Percentiles rank a stretch among this genome's conserved stretches.
Conservation (phyloP, 2,888 invertebrate species). For the Hemicrepidius hirtus region DNA sequence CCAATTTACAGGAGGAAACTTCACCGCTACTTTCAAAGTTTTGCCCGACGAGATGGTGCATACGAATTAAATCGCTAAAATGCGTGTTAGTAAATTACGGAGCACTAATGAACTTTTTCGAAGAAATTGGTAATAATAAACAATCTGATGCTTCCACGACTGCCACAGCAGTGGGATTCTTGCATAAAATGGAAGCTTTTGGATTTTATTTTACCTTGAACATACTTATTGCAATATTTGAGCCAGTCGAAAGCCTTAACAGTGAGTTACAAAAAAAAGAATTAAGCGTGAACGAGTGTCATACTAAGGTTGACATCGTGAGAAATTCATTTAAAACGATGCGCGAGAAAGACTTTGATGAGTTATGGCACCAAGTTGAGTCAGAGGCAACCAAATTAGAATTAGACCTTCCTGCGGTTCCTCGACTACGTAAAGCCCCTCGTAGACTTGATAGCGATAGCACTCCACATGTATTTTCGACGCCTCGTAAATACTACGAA, state of each 20-base stretch:
- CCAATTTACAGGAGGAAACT: not conserved
- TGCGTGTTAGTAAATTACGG: not conserved
- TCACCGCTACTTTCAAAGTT: not conserved
- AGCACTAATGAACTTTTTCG: not conserved
- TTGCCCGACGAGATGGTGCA: conserved; percentile 1
- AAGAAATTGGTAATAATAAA: not conserved
- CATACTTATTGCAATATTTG: not conserved
- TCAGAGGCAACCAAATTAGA: not conserved
- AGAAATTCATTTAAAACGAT: not conserved
- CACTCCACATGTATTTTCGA: not conserved
- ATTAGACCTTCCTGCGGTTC: not conserved
- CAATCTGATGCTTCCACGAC: not conserved
- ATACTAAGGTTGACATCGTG: not conserved
- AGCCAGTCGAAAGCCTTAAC: not conserved
- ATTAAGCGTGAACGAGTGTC: not conserved
- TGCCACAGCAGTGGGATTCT: not conserved
- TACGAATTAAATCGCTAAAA: conserved; percentile 1
- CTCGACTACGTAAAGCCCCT: not conserved
- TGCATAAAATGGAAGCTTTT: not conserved
- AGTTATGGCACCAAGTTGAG: not conserved
- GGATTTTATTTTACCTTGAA: not conserved
- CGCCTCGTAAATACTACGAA: not conserved
- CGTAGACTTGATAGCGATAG: not conserved
- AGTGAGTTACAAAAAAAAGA: not conserved
- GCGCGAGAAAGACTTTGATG: not conserved